These are phyloP conservation scores for Anseranas semipalmata DNA, from an alignment of 2,113 vertebrate genomes.

Conservation along the genomic window DNA sequence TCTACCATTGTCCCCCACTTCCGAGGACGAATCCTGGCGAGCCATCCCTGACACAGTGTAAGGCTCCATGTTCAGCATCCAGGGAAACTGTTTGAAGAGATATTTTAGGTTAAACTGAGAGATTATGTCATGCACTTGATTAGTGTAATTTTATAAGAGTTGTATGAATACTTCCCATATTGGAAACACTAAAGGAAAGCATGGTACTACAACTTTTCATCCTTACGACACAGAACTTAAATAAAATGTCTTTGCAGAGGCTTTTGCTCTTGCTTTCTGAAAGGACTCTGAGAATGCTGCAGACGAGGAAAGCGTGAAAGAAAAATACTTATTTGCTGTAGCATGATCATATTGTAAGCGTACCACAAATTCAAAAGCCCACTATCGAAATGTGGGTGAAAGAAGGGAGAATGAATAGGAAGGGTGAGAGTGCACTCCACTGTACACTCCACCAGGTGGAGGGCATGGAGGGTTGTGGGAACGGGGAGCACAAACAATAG, in stretches of 20 bases:
- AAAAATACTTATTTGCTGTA: not conserved
- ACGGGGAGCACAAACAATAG: not conserved
- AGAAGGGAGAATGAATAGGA: not conserved
- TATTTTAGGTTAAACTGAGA: not conserved
- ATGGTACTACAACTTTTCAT: not conserved
- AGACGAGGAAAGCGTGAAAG: not conserved
- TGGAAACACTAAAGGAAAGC: not conserved
- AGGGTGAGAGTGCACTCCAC: not conserved
- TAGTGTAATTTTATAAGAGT: not conserved
- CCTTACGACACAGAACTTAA: not conserved
- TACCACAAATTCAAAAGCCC: not conserved
- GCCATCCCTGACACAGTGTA: conserved; percentile 98
- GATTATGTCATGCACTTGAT: rapidly evolving
- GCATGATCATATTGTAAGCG: not conserved
- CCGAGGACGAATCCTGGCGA: conserved; percentile 91
- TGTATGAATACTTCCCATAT: not conserved
- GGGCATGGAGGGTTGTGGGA: rapidly evolving
- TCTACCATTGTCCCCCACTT: conserved; percentile 88
- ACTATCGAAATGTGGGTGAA: rapidly evolving
- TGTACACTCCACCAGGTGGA: rapidly evolving
- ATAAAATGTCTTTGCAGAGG: not conserved
- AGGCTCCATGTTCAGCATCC: conserved; percentile 99
- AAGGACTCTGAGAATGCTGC: not conserved
- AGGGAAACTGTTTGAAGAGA: conserved; percentile 87
- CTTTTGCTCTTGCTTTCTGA: not conserved